Evolutionary conservation across 2,797 vertebrate genomes (phyloP).

Genomic region (Decapterus maruadsi): DNA sequence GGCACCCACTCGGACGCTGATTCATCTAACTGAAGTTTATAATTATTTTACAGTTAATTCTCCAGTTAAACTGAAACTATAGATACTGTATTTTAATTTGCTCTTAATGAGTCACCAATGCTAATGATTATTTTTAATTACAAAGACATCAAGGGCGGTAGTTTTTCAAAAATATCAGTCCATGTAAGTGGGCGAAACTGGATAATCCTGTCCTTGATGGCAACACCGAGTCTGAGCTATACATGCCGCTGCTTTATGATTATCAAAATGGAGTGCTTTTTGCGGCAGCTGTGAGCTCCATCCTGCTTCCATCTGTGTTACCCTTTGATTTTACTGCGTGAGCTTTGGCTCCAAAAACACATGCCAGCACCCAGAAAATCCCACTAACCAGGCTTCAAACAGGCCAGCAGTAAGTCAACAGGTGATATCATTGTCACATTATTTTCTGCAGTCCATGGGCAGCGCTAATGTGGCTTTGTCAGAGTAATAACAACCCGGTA

Average conservation of each 20-base stretch:
- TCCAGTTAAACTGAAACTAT: constrained; percentile 17
- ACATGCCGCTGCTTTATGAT: constrained; percentile 57
- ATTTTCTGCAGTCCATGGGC: constrained; percentile 55
- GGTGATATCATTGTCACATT: constrained; percentile 74
- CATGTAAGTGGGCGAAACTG: constrained; percentile 56
- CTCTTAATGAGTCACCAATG: constrained; percentile 37
- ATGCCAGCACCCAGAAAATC: constrained; percentile 60
- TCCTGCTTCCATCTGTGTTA: constrained; percentile 61
- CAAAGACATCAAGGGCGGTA: constrained; percentile 29
- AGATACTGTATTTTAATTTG: constrained; percentile 35
- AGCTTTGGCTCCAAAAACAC: constrained; percentile 61
- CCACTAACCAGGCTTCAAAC: constrained; percentile 61
- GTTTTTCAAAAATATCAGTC: constrained; percentile 42
- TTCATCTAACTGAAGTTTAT: constrained; percentile 36
- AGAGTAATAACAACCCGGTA: constrained; percentile 62
- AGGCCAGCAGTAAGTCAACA: constrained; percentile 66
- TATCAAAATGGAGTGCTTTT: constrained; percentile 51
- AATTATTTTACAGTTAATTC: constrained; percentile 23
- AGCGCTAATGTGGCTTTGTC: constrained; percentile 67
- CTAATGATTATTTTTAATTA: constrained; percentile 27
- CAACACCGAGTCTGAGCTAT: constrained; percentile 59
- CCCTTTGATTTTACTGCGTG: constrained; percentile 67
- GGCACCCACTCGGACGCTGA: constrained; percentile 45
- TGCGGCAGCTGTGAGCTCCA: constrained; percentile 53
- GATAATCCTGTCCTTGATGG: constrained; percentile 65